Evolutionary conservation across 2,797 vertebrate genomes (phyloP).

Genomic region (Channa striata): DNA sequence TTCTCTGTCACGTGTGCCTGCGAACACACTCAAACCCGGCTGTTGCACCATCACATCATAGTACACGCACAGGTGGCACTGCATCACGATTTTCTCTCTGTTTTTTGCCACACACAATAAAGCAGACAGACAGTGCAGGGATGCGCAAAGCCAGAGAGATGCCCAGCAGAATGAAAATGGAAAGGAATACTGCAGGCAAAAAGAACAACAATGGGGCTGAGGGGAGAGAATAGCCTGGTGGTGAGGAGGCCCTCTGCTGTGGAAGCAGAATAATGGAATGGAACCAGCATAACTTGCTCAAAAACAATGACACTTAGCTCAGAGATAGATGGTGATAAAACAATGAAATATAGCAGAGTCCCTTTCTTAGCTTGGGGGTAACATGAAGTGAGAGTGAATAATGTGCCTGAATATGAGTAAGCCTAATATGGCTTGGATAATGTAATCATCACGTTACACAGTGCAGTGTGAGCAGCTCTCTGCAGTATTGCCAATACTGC

Average conservation of each 20-base stretch:
- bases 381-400: slow-evolving; percentile 60
- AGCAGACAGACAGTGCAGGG: slow-evolving; percentile 51
- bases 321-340: slow-evolving; percentile 66
- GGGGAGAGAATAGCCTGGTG: slow-evolving; percentile 63
- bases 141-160: slow-evolving; percentile 59
- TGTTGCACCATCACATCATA: slow-evolving; percentile 1
- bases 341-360: slow-evolving; percentile 60
- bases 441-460: slow-evolving; percentile 58
- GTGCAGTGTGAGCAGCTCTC: slow-evolving; percentile 34
- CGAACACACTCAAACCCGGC: slow-evolving; percentile 30
- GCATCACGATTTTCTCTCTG: slow-evolving; percentile 30
- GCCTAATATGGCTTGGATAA: slow-evolving; percentile 57
- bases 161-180: slow-evolving; percentile 73
- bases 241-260: slow-evolving; percentile 64
- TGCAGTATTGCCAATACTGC: slow-evolving; percentile 51
- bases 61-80: slow-evolving; percentile 25
- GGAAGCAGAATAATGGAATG: slow-evolving; percentile 63
- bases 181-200: slow-evolving; percentile 68
- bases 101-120: slow-evolving; percentile 47
- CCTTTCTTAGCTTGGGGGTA: slow-evolving; percentile 55
- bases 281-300: slow-evolving; percentile 56
- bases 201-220: slow-evolving; percentile 67
- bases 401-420: slow-evolving; percentile 55
- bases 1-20: slow-evolving; percentile 24
- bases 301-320: slow-evolving; percentile 73